Evolutionary conservation across 1,140 invertebrate species (phyloP).

Genomic region (Zaprionus africanus): DNA sequence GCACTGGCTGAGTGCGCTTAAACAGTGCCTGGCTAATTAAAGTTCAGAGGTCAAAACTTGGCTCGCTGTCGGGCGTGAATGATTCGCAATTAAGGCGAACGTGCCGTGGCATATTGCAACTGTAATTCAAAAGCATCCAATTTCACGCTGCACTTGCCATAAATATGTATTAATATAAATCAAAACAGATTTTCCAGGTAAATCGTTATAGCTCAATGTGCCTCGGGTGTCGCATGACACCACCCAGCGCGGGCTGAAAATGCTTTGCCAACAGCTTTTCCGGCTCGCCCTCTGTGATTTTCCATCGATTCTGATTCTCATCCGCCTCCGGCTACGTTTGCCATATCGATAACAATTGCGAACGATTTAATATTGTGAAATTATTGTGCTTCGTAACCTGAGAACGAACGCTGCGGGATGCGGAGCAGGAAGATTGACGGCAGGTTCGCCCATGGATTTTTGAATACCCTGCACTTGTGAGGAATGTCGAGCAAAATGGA

Average conservation of each 20-base stretch:
- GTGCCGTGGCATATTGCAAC: not conserved
- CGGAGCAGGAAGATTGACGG: not conserved
- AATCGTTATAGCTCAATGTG: not conserved
- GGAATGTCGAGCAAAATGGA: not conserved
- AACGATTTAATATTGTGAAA: constrained; percentile 12
- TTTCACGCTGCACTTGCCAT: constrained; percentile 22
- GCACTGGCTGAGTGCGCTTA: too few relatives aligned
- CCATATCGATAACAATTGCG: constrained; percentile 7
- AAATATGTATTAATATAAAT: constrained; percentile 5
- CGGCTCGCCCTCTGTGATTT: constrained; percentile 7
- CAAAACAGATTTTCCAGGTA: not conserved
- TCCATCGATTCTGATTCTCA: not conserved
- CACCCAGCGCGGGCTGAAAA: constrained; percentile 1
- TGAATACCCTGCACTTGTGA: not conserved
- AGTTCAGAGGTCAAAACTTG: constrained; percentile 25
- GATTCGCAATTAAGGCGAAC: not conserved
- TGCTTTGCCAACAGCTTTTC: not conserved
- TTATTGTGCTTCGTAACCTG: not conserved
- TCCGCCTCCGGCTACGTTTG: not conserved
- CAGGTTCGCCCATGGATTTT: not conserved
- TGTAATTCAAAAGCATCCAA: not conserved
- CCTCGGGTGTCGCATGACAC: constrained; percentile 8
- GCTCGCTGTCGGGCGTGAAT: not conserved
- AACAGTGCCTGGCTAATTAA: constrained; percentile 8
- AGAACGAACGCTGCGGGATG: not conserved